Evolutionary conservation across 2,888 invertebrate species (phyloP).

Genomic region (Thyatira batis): DNA sequence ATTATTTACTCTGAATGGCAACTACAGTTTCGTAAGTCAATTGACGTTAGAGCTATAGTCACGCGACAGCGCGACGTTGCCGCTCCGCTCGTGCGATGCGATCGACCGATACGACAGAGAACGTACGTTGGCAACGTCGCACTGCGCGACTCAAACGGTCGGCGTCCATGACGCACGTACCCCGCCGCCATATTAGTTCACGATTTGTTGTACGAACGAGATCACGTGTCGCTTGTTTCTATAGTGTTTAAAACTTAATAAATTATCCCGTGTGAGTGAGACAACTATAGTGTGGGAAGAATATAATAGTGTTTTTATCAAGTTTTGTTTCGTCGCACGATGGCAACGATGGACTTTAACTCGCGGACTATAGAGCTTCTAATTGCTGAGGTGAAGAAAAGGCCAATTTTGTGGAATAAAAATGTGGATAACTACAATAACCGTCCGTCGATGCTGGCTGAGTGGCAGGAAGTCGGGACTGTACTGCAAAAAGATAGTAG

Average conservation of each 20-base stretch:
- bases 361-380: conserved; percentile 8
- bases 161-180: neutral
- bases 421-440: conserved; percentile 22
- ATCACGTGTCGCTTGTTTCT: neutral
- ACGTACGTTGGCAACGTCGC: neutral
- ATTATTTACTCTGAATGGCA: too few relatives aligned
- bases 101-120: neutral
- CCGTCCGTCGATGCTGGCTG: conserved; percentile 17
- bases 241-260: too few relatives aligned
- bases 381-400: conserved; percentile 27
- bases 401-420: conserved; percentile 34
- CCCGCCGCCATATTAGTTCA: neutral
- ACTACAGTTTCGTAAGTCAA: too few relatives aligned
- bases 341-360: neutral
- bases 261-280: too few relatives aligned
- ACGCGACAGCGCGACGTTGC: neutral
- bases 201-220: neutral
- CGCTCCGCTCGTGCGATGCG: neutral
- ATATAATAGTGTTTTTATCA: neutral
- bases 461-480: conserved; percentile 24
- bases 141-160: neutral
- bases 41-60: neutral
- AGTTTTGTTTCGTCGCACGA: neutral
- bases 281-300: neutral
- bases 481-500: conserved; percentile 24